phyloP scores from a whole-genome alignment of 2,888 invertebrate genomes.

The Drosophila colorata region DNA sequence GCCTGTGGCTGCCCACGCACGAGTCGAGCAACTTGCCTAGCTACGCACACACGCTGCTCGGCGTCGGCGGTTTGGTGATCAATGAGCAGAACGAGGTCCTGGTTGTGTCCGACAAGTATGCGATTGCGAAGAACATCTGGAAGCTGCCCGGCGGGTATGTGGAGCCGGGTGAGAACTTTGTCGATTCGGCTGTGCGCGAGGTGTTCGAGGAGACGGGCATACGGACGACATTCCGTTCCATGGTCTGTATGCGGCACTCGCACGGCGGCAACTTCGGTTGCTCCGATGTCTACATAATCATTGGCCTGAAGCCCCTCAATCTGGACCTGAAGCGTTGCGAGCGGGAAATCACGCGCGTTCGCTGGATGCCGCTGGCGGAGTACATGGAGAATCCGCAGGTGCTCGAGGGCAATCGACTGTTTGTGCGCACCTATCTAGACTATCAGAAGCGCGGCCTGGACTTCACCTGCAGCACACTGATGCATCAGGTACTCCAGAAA shows the following conservation, averaged over 20 bases:
- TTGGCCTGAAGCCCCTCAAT: conserved; percentile 89
- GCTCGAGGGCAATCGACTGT: conserved; percentile 89
- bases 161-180: conserved; percentile 93
- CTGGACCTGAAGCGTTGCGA: conserved; percentile 89
- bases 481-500: conserved; percentile 82
- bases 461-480: conserved; percentile 87
- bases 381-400: conserved; percentile 90
- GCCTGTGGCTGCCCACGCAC: conserved; percentile 91
- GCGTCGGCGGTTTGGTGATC: conserved; percentile 93
- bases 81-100: conserved; percentile 92
- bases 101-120: conserved; percentile 90
- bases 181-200: conserved; percentile 93
- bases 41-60: conserved; percentile 91
- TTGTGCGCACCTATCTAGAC: conserved; percentile 89
- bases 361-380: conserved; percentile 93
- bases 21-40: conserved; percentile 89
- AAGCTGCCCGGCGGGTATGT: conserved; percentile 97
- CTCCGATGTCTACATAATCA: conserved; percentile 94
- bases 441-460: conserved; percentile 88
- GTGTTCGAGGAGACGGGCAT: conserved; percentile 96
- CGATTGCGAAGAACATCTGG: conserved; percentile 87
- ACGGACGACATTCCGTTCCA: conserved; percentile 90
- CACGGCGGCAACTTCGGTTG: conserved; percentile 92
- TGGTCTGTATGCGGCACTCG: conserved; percentile 92
- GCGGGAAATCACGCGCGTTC: conserved; percentile 91